Base-by-base conservation (phyloP, 2,113 vertebrate species). In the Lophotis ruficrista region DNA sequence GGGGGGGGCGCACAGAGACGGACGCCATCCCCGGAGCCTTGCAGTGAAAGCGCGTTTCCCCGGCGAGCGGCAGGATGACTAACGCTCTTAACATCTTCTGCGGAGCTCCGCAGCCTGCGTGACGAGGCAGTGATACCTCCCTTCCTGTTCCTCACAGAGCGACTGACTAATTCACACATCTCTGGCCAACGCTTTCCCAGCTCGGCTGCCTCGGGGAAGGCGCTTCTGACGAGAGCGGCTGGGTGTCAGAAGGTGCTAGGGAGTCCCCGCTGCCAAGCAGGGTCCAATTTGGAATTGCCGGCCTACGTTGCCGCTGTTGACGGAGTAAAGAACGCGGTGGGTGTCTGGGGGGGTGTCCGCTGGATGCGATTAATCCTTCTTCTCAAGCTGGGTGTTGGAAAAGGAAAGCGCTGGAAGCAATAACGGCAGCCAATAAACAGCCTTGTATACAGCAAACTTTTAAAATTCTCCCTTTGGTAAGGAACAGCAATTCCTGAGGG, bases 141-240 rank as follows among this genome's bases (percentile, higher is more conserved):
- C 89, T 96, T 96, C 95, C 96, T 89, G 90, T 96, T 95, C 91
- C 89, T 97, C 96, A 93, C 90, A 89, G 47, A 62, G 19, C 3
- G 41, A 73, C 91, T 96, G 92, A 95, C 48, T 92, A 93, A 96
- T 87, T 93, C 95, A 80, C 93, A 89, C 80, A 37, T 84, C 43
- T 43, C 85, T 94, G 89, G 91, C 70, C 94, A 94, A 56, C 0
- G 2, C 31, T 85, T 64, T 93, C 94, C 70, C 87, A 84, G 45
- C 27, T 18, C 79, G 51, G 79, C 72, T 93, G 86, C 83, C 72
- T 82, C 47, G 57, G 31, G 83, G 92, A 69, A 89, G 73, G 57
- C 80, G 50, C 38, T 51, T 87, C 89, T 82, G 82, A 69, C 0
- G 6, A 72, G 61, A 92, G 38, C 4, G 9, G 38, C 72, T 81